These are phyloP conservation scores for Lysandra bellargus DNA, from an alignment of 2,888 invertebrate genomes.

Conservation along the genomic window DNA sequence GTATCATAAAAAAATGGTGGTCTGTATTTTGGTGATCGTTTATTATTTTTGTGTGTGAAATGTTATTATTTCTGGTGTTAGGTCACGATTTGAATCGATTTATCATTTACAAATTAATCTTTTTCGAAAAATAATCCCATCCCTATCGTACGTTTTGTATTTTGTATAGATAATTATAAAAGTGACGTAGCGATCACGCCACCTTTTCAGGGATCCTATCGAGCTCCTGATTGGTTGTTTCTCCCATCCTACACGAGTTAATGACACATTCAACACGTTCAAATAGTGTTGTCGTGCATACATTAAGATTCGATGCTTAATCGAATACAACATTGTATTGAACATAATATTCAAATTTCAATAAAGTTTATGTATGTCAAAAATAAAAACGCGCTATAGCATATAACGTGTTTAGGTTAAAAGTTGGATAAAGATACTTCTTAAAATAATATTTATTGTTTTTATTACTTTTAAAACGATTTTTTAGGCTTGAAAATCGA, in stretches of 20 bases:
- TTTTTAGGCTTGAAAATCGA: background rate
- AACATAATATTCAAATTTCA: background rate
- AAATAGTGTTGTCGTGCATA: constrained; percentile 38
- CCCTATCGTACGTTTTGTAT: constrained; percentile 24
- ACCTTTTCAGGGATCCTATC: constrained; percentile 64
- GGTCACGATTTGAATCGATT: no score
- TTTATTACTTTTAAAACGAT: background rate
- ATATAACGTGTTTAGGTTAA: background rate
- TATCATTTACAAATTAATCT: no score
- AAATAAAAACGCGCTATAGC: background rate
- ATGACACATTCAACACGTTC: constrained; percentile 51
- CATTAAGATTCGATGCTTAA: background rate
- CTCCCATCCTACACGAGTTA: constrained; percentile 60
- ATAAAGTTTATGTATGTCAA: background rate
- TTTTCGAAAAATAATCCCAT: no score
- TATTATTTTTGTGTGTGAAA: no score
- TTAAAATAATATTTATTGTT: background rate
- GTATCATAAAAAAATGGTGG: no score
- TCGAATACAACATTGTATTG: constrained; percentile 26
- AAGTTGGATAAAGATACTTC: background rate
- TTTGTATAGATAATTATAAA: constrained; percentile 47
- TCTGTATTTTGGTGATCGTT: no score
- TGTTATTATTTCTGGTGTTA: no score
- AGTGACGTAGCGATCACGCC: constrained; percentile 77
- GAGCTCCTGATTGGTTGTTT: constrained; percentile 61